Conservation (phyloP, 2,113 vertebrate genomes). For the Balaenoptera acutorostrata region DNA sequence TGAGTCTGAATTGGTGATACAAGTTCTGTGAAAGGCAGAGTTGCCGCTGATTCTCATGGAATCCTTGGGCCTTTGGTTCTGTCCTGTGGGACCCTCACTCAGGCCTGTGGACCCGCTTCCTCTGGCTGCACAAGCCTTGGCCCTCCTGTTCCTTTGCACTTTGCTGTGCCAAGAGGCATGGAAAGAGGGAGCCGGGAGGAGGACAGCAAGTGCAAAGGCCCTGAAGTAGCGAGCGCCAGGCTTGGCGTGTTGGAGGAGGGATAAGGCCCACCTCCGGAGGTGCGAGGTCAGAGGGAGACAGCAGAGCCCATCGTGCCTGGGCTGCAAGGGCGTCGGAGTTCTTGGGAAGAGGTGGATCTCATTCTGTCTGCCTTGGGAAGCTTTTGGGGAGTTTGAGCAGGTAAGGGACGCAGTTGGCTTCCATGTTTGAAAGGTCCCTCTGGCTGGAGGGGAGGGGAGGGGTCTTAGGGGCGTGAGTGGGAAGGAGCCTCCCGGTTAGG, state of each 20-base stretch:
- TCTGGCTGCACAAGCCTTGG: accelerated
- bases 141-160: neutral
- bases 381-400: neutral
- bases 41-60: accelerated
- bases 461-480: accelerated
- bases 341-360: neutral
- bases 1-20: neutral
- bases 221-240: accelerated
- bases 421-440: neutral
- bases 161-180: neutral
- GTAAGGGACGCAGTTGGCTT: neutral
- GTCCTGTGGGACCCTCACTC: accelerated
- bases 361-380: neutral
- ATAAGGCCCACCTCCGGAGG: accelerated
- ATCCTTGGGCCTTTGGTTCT: neutral
- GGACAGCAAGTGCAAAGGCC: neutral
- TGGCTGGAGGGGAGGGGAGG: neutral
- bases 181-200: neutral
- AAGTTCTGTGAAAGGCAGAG: neutral
- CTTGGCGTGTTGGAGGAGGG: accelerated
- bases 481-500: neutral
- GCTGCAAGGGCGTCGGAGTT: neutral
- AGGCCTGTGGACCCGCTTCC: neutral
- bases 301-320: accelerated
- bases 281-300: accelerated